Evolutionary conservation across 2,888 invertebrate genomes (phyloP).

Genomic region (Lochmaea crataegi): DNA sequence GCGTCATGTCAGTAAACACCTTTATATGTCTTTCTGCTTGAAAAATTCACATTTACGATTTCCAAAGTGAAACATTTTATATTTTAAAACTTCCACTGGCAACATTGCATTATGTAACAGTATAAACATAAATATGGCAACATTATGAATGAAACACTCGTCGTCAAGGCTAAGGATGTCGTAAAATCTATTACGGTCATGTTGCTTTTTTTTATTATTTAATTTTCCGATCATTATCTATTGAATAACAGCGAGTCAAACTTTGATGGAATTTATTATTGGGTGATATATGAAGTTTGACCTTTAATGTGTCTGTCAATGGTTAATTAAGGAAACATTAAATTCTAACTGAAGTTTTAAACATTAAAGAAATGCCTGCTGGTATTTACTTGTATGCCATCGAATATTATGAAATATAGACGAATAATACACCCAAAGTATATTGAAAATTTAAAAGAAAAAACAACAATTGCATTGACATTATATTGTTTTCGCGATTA

Average conservation of each 20-base stretch:
- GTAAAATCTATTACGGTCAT: conserved; percentile 30
- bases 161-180: conserved; percentile 30
- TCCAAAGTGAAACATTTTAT: not conserved
- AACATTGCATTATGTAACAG: conserved; percentile 6
- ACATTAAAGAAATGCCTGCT: not conserved
- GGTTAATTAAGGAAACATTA: not conserved
- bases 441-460: no score
- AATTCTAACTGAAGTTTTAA: not conserved
- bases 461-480: no score
- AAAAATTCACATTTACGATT: not conserved
- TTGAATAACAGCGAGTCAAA: conserved; percentile 19
- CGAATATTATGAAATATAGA: no score
- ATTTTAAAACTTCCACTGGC: not conserved
- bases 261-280: conserved; percentile 1
- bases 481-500: no score
- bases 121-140: conserved; percentile 14
- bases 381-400: not conserved
- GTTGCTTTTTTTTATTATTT: conserved; percentile 15
- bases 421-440: no score
- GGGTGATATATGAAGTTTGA: not conserved
- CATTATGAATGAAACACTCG: conserved; percentile 12
- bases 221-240: conserved; percentile 26
- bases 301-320: not conserved
- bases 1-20: not conserved
- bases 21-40: not conserved